phyloP scores from a whole-genome alignment of 2,888 invertebrate species.

The Lapara coniferarum region DNA sequence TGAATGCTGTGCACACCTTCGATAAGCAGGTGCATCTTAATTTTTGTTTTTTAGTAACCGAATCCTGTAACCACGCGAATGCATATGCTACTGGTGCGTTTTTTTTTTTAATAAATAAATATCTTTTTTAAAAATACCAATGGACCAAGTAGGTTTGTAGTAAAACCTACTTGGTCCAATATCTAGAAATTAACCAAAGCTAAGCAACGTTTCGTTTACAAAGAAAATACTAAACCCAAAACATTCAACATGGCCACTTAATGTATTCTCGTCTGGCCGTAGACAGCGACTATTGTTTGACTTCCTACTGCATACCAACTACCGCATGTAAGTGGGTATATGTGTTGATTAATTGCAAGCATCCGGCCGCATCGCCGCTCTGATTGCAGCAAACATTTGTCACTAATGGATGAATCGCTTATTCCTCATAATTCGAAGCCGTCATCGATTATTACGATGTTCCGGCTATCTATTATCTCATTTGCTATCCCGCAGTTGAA shows the following conservation, averaged over 20 bases:
- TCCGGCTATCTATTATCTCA: conserved; percentile 40
- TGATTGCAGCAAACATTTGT: conserved; percentile 73
- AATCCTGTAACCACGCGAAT: too few species aligned
- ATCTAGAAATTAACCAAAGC: background rate
- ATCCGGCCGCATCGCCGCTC: conserved; percentile 48
- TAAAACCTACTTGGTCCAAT: background rate
- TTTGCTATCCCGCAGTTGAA: conserved; percentile 32
- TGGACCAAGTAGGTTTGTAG: too few species aligned
- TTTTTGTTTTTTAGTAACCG: too few species aligned
- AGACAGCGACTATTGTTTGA: conserved; percentile 20
- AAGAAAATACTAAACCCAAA: background rate
- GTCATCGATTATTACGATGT: conserved; percentile 41
- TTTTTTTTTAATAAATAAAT: too few species aligned
- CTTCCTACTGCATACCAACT: background rate
- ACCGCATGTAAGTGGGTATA: conserved; percentile 21
- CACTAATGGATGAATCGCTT: conserved; percentile 64
- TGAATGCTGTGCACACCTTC: too few species aligned
- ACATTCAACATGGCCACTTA: conserved; percentile 15
- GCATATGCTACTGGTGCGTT: too few species aligned
- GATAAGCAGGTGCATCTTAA: too few species aligned
- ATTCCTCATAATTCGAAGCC: conserved; percentile 48
- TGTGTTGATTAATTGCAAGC: conserved; percentile 60
- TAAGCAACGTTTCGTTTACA: background rate
- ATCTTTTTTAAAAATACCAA: background rate
- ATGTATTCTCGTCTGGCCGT: background rate